Evolutionary conservation across 2,888 invertebrate species (phyloP), one percentile per base, ranked within the genome.

Genomic region (Branchipolynoe longqiensis): DNA sequence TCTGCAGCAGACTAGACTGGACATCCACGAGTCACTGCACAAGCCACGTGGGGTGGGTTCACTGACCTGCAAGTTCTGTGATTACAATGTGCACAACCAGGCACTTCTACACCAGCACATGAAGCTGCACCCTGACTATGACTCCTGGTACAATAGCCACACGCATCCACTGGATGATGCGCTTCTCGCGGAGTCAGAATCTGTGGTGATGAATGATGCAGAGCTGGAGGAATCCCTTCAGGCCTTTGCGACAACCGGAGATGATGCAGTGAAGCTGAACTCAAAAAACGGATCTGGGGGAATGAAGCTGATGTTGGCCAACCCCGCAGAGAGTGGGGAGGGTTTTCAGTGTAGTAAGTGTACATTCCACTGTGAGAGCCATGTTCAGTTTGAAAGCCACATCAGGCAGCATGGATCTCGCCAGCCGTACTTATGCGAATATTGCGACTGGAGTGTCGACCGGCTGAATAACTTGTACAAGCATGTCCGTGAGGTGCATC

Each of bases 361-460:
- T 31, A 40, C 59, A 31, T 86, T 84, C 31, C 22, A 8, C 41
- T 81, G 81, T 31, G 64, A 84, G 33, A 86, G 54, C 54, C 38
- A 84, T 1, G 36, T 36, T 18, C 28, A 62, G 25, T 86, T 74
- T 85, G 86, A 86, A n/a, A 48, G 62, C 28, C 86, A 86, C 59
- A 83, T 78, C 14, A 33, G 38, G 14, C 40, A 38, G 12, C 85
- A 85, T 36, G 83, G 56, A 4, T 6, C 14, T 22, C 22, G n/a
- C 6, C 28, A 64, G 18, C 90, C 90, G 48, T 92, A 91, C 86
- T 90, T 89, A 36, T 92, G 92, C 87, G 92, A 92, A 84, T 91
- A 89, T 86, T 92, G 92, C 86, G 91, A 91, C 88, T 92, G 92
- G 92, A 91, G 91, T 87, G 89, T 90, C 31, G 91, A 92, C 84